Base-by-base conservation (phyloP, 2,113 vertebrate genomes). In the Tetrao urogallus region DNA sequence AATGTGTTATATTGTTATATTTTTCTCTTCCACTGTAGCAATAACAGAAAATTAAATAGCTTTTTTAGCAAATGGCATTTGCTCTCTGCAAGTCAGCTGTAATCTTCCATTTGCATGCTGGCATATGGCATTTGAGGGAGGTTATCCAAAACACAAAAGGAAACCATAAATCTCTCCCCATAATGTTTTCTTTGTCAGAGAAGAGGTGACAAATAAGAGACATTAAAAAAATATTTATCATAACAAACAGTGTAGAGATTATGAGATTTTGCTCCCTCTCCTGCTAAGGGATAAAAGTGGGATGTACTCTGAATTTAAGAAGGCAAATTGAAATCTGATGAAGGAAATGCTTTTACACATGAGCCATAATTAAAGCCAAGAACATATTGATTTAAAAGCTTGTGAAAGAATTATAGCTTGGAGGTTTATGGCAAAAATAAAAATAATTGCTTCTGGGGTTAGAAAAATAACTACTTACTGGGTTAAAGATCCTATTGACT, bases 51-150 rank as follows among this genome's bases (percentile, higher is more conserved):
- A 92, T 71, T 25, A 67, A 95, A 72, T 75, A 91, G 73, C 57
- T 81, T 90, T 90, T 91, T 90, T 93, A 90, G 82, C 70, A 92
- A 81, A 90, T 80, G 75, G 38, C 80, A 63, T 92, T 94, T 96
- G 48, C 48, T 88, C n/a, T 94, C 43, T 77, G 58, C 65, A 83
- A 13, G 61, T 88, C 60, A 82, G 66, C 64, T 82, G 25, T 80
- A 95, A 92, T 92, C 52, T 80, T 2, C 40, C 7, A 52, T 84
- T 96, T 94, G 48, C 69, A 65, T 91, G 76, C 21, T 82, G 73
- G 52, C 90, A 86, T 92, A 86, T 84, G 88, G 76, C 58, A 79
- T 90, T 90, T 82, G 63, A 81, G 76, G 57, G 54, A 92, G 57
- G 56, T 58, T 95, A 90, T 95, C 66, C 54, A 92, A 79, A 40